Evolutionary conservation across 1,140 invertebrate genomes (phyloP).

Genomic region (Pseudomyrmex flavicornis): DNA sequence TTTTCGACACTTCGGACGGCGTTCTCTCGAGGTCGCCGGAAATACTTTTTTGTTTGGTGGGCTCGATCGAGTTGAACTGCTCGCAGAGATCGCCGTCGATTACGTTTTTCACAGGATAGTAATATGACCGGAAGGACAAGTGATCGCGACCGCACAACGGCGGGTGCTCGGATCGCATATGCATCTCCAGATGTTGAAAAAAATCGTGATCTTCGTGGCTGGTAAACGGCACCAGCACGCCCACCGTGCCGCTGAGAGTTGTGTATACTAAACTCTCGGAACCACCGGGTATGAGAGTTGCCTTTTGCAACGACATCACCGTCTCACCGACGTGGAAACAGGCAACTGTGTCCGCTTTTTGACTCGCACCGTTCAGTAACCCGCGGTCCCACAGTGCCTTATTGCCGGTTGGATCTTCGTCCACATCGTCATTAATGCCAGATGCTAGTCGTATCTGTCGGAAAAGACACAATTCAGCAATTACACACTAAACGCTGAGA

Average conservation of each 20-base stretch:
- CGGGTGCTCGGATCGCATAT: conserved; percentile 98
- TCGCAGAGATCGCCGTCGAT: conserved; percentile 99
- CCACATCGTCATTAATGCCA: conserved; percentile 98
- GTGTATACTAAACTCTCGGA: conserved; percentile 98
- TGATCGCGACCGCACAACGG: conserved; percentile 99
- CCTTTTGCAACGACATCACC: conserved; percentile 95
- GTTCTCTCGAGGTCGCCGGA: conserved; percentile 97
- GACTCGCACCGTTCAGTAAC: conserved; percentile 97
- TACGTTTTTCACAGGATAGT: conserved; percentile 99
- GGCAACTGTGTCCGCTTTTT: conserved; percentile 97
- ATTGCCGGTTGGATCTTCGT: conserved; percentile 99
- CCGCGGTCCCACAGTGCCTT: conserved; percentile 99
- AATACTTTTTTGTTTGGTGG: conserved; percentile 97
- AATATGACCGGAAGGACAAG: conserved; percentile 98
- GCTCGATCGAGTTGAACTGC: conserved; percentile 98
- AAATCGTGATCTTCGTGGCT: conserved; percentile 99
- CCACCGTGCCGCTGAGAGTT: conserved; percentile 97
- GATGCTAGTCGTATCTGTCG: conserved; percentile 92
- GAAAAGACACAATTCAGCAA: background rate
- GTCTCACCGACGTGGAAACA: conserved; percentile 99
- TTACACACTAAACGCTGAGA: background rate
- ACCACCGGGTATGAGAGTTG: conserved; percentile 98
- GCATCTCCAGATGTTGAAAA: conserved; percentile 99
- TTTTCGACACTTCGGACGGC: conserved; percentile 98
- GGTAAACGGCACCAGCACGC: conserved; percentile 98